phyloP scores from a whole-genome alignment of 2,113 vertebrate genomes.

The Lepus timidus region DNA sequence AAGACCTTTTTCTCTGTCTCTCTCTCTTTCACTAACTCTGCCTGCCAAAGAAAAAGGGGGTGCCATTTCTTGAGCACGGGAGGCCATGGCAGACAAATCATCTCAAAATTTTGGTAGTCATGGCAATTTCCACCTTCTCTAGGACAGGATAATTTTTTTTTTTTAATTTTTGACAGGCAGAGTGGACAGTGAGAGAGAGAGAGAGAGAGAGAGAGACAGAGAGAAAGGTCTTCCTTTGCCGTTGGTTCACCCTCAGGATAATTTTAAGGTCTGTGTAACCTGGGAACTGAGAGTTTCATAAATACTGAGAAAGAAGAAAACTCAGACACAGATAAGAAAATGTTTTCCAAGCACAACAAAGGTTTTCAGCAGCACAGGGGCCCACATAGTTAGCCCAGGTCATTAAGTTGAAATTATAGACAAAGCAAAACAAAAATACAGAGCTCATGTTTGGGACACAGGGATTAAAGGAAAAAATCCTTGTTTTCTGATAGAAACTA shows the following conservation, averaged over 20 bases:
- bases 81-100: constrained; percentile 66
- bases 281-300: constrained; percentile 33
- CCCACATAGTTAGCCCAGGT: background rate
- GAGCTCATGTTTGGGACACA: background rate
- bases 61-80: background rate
- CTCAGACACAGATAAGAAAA: background rate
- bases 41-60: background rate
- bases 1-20: too few relatives aligned
- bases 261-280: constrained; percentile 33
- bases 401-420: constrained; percentile 41
- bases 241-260: too few relatives aligned
- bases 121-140: constrained; percentile 44
- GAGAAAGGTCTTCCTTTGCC: too few relatives aligned
- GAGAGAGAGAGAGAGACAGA: too few relatives aligned
- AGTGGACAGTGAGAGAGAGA: too few relatives aligned
- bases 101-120: background rate
- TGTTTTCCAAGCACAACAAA: constrained; percentile 19
- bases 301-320: constrained; percentile 31
- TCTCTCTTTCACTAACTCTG: too few relatives aligned
- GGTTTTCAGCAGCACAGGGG: background rate
- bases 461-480: background rate
- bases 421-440: constrained; percentile 41
- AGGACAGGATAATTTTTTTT: constrained; percentile 37
- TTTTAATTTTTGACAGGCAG: too few relatives aligned
- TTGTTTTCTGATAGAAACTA: constrained; percentile 16